phyloP scores from a whole-genome alignment of 2,113 vertebrate genomes.

The Brachypodius melanocephalos region DNA sequence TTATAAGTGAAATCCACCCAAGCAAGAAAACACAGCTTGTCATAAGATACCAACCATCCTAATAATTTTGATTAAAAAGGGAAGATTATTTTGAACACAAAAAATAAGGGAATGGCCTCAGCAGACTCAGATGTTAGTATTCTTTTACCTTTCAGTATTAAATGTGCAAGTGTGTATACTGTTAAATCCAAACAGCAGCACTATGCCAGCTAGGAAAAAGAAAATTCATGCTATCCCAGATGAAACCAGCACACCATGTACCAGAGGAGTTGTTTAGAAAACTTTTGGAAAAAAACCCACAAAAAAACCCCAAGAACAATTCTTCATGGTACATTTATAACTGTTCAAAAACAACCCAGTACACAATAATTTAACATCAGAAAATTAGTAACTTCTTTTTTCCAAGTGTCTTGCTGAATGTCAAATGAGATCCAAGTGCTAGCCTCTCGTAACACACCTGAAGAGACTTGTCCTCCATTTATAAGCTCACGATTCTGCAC shows the following conservation, averaged over 20 bases:
- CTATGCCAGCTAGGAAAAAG: not conserved
- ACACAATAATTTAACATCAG: not conserved
- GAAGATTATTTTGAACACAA: not conserved
- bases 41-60: not conserved
- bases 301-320: not conserved
- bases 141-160: not conserved
- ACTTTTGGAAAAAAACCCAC: not conserved
- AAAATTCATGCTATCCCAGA: not conserved
- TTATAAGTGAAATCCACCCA: not conserved
- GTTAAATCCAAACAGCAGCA: not conserved
- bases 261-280: not conserved
- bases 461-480: not conserved
- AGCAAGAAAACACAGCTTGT: not conserved
- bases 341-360: not conserved
- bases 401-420: not conserved
- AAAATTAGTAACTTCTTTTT: not conserved
- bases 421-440: not conserved
- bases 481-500: not conserved
- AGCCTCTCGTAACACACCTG: not conserved
- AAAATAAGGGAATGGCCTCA: not conserved
- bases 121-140: accelerated
- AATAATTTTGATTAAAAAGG: not conserved
- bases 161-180: not conserved
- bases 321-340: not conserved
- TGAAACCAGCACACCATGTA: not conserved